phyloP scores from a whole-genome alignment of 2,113 vertebrate genomes.

The Ardeotis arabs region DNA sequence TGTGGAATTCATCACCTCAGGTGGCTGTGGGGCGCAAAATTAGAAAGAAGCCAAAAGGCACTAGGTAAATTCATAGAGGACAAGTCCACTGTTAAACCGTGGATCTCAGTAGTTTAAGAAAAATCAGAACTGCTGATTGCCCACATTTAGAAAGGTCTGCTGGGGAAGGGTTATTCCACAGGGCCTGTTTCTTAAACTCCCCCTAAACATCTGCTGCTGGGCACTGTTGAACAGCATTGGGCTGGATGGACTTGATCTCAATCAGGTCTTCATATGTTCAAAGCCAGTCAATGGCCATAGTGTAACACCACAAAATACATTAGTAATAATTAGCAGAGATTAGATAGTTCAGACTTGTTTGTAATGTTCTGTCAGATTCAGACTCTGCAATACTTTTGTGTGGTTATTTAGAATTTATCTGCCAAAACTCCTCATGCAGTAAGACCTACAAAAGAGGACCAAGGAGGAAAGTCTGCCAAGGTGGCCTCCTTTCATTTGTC shows the following conservation, averaged over 20 bases:
- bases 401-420: not conserved
- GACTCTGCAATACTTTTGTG: not conserved
- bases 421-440: not conserved
- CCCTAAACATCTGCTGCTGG: not conserved
- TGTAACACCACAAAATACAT: not conserved
- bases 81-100: not conserved
- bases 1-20: not conserved
- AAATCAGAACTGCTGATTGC: not conserved
- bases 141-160: not conserved
- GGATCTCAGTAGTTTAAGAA: not conserved
- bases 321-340: not conserved
- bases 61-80: not conserved
- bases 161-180: not conserved
- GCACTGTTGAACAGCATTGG: rapidly evolving
- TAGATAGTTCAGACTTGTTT: not conserved
- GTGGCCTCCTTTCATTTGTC: not conserved
- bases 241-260: not conserved
- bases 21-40: not conserved
- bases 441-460: not conserved
- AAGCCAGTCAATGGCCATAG: not conserved
- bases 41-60: not conserved
- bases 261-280: not conserved
- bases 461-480: not conserved
- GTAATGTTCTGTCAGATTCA: not conserved
- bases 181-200: not conserved